A percentile compares a stretch with the other conserved stretches of the same genome.
Evolutionary conservation across 2,797 vertebrate species (phyloP).

Genomic region (Benthosema pterotum): DNA sequence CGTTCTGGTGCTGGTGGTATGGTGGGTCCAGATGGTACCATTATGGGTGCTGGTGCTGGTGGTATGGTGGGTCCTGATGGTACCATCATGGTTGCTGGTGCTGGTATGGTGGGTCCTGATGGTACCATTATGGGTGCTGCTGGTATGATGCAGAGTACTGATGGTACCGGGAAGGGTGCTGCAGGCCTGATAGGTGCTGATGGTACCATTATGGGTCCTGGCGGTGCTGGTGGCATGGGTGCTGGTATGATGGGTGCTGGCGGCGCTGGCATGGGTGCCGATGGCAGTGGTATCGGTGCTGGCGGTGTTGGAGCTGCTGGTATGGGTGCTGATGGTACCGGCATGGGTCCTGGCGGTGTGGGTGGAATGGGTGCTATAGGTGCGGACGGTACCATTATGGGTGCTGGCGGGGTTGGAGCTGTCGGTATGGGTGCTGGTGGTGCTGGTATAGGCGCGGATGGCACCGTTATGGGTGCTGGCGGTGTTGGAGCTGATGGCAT

Average conservation of each 20-base stretch:
- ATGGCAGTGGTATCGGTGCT: neutral
- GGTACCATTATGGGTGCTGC: conserved; percentile 17
- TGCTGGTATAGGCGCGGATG: neutral
- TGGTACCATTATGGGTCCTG: neutral
- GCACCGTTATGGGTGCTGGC: conserved; percentile 1
- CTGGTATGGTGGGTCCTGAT: conserved; percentile 20
- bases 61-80: conserved; percentile 1
- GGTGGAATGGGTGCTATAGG: neutral
- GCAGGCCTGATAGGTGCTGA: conserved; percentile 17
- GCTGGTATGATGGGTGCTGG: too few species aligned
- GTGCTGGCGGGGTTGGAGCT: neutral
- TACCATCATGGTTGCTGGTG: neutral
- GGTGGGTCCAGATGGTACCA: conserved; percentile 8
- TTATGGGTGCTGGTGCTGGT: conserved; percentile 13
- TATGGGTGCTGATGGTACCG: neutral
- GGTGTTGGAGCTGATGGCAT: conserved; percentile 3
- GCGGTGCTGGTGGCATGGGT: conserved; percentile 3
- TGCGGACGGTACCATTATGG: neutral
- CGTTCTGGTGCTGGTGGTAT: neutral
- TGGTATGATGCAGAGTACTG: conserved; percentile 9
- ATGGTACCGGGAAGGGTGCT: neutral
- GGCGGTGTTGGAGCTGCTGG: neutral
- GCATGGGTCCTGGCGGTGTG: neutral
- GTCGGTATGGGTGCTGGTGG: neutral
- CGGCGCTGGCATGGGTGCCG: neutral